Conservation (phyloP, 2,888 invertebrate genomes). For the Conistra vaccinii region DNA sequence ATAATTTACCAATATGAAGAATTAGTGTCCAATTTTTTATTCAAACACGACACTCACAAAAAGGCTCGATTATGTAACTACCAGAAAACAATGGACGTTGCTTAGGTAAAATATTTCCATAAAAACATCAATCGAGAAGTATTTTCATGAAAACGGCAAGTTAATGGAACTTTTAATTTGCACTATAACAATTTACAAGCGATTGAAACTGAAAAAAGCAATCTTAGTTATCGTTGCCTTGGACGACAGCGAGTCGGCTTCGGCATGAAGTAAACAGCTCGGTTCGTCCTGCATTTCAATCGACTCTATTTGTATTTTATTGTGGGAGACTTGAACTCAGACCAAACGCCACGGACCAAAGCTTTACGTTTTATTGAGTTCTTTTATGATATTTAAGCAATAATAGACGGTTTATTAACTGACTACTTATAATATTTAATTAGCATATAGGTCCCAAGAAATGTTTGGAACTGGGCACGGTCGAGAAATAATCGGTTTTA, state of each 20-base stretch:
- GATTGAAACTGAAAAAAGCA: slow-evolving; percentile 86
- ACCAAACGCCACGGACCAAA: slow-evolving; percentile 78
- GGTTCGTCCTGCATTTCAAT: slow-evolving; percentile 88
- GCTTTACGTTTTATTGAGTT: slow-evolving; percentile 86
- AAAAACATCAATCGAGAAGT: slow-evolving; percentile 26
- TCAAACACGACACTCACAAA: neutral
- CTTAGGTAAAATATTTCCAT: neutral
- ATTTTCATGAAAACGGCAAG: slow-evolving; percentile 43
- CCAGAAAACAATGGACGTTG: slow-evolving; percentile 2
- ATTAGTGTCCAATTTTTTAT: neutral
- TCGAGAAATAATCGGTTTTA: slow-evolving; percentile 29
- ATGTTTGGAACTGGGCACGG: slow-evolving; percentile 19
- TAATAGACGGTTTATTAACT: slow-evolving; percentile 28
- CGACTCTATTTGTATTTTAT: slow-evolving; percentile 89
- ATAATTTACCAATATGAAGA: neutral
- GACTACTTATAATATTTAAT: slow-evolving; percentile 40
- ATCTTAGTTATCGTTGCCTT: slow-evolving; percentile 85
- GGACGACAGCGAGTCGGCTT: slow-evolving; percentile 75
- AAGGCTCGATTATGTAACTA: slow-evolving; percentile 3
- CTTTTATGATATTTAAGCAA: slow-evolving; percentile 78
- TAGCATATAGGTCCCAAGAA: slow-evolving; percentile 29
- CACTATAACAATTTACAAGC: slow-evolving; percentile 85
- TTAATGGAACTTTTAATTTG: slow-evolving; percentile 78
- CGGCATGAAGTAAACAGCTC: slow-evolving; percentile 85
- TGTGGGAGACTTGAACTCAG: slow-evolving; percentile 79